These are phyloP conservation scores for Pseudolycoriella hygida DNA, from an alignment of 2,888 invertebrate genomes.

Conservation along the genomic window DNA sequence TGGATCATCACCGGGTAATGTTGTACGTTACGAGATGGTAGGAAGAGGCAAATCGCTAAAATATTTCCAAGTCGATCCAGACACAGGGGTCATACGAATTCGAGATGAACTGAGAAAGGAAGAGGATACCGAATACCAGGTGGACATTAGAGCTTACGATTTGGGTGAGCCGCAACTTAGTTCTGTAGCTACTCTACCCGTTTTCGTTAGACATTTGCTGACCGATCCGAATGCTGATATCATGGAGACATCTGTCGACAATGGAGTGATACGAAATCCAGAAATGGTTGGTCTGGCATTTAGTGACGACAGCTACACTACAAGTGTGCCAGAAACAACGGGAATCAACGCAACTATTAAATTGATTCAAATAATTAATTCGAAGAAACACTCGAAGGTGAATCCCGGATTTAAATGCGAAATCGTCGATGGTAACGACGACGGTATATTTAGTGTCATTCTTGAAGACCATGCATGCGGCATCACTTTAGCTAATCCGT, in stretches of 20 bases:
- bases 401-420: conserved; percentile 50
- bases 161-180: conserved; percentile 71
- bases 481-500: conserved; percentile 44
- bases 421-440: conserved; percentile 56
- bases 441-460: conserved; percentile 52
- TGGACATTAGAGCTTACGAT: conserved; percentile 73
- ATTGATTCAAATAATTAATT: conserved; percentile 27
- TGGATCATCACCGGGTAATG: conserved; percentile 70
- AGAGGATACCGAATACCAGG: conserved; percentile 73
- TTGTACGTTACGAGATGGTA: conserved; percentile 59
- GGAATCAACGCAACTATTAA: conserved; percentile 26
- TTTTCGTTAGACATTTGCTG: conserved; percentile 68
- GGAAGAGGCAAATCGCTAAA: conserved; percentile 65
- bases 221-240: conserved; percentile 33
- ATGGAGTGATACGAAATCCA: conserved; percentile 20
- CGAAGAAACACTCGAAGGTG: conserved; percentile 21
- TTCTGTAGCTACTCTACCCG: conserved; percentile 61
- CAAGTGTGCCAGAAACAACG: conserved; percentile 54
- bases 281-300: conserved; percentile 54
- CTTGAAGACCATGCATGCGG: conserved; percentile 71
- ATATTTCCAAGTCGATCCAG: conserved; percentile 76
- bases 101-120: conserved; percentile 73
- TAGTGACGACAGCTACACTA: conserved; percentile 69
- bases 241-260: conserved; percentile 5
- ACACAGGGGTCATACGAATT: conserved; percentile 61